phyloP scores from a whole-genome alignment of 2,888 invertebrate species.

The Drosophila stalkeri region DNA sequence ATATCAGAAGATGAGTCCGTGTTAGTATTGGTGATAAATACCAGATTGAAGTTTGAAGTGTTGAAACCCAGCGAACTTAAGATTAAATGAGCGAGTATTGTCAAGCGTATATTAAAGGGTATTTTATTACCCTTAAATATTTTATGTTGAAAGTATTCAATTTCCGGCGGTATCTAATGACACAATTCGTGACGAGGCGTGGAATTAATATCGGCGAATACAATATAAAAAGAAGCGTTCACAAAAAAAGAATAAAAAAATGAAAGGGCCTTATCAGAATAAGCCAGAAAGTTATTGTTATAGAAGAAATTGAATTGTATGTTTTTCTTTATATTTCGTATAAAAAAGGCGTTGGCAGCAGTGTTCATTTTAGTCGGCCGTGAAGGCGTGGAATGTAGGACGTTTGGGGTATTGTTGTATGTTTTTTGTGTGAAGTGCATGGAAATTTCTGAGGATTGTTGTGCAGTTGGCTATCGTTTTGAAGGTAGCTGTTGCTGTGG shows the following conservation, averaged over 20 bases:
- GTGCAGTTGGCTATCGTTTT: slow-evolving; percentile 72
- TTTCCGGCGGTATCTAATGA: slow-evolving; percentile 45
- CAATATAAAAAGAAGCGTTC: slow-evolving; percentile 28
- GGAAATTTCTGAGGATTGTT: slow-evolving; percentile 65
- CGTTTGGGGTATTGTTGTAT: slow-evolving; percentile 39
- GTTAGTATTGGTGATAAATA: background rate
- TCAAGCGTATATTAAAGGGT: background rate
- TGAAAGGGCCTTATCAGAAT: slow-evolving; percentile 35
- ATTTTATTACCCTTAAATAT: slow-evolving; percentile 2
- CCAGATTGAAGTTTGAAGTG: background rate
- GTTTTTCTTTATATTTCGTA: slow-evolving; percentile 44
- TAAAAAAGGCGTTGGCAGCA: slow-evolving; percentile 59
- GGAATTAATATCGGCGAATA: slow-evolving; percentile 45
- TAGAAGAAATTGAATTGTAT: slow-evolving; percentile 80
- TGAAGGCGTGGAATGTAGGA: slow-evolving; percentile 23
- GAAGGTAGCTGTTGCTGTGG: slow-evolving; percentile 37
- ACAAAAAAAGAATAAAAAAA: slow-evolving; percentile 26
- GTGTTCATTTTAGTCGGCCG: slow-evolving; percentile 55
- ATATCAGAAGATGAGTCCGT: background rate
- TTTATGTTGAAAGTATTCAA: slow-evolving; percentile 34
- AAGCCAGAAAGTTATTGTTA: slow-evolving; percentile 68
- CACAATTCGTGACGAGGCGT: slow-evolving; percentile 44
- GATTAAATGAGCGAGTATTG: background rate
- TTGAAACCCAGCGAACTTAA: background rate
- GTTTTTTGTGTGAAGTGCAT: slow-evolving; percentile 47